Evolutionary conservation across 1,140 invertebrate species (phyloP), one percentile per base, ranked within the genome.

Genomic region (Drosophila kikkawai): DNA sequence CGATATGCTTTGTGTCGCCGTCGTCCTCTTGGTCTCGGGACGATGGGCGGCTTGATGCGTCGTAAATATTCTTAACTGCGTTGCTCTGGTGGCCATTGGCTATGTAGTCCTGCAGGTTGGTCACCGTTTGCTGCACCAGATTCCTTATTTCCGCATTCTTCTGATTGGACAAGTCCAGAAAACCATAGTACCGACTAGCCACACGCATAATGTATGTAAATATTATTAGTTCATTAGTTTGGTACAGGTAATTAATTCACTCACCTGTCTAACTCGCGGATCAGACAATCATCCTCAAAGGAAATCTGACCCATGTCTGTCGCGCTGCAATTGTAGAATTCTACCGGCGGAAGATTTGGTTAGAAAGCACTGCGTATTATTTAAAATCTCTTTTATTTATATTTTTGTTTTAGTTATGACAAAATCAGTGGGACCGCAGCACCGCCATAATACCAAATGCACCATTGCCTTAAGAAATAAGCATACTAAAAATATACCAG

Each of bases 161-260:
- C 6, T 77, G 29, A 37, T 80, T 78, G 15, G 68, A 64, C 41
- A 87, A 70, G 42, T 87, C 76, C 4, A 91, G 67, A 11, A 85
- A 83, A 12, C 83, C 80, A 48, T 84, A 91, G 45, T 90, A 82
- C 41, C 83, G 77, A 63, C 82, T 91, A 34, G 34, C 17, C 34
- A 13, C 22, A 13, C n/a, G 42, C 17, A 19, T 45, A 45, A 45
- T 45, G 57, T 77, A 75, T n/a, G 34, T 34, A 48, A 44, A 15
- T 59, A 17, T 51, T 36, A 57, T 65, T 58, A 39, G 32, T 17
- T 36, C 41, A 37, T 45, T 22, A 22, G 13, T 55, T 36, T 39
- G 19, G 17, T 3, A n/a, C 8, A 39, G 19, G 34, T 56, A 39
- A 36, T 7, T 26, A n/a, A 11, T 6, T n/a, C 3, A 26, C 61